Percentiles rank a stretch among this genome's conserved stretches.
Conservation (phyloP, 2,113 vertebrate genomes). For the Psilopsiagon aurifrons region DNA sequence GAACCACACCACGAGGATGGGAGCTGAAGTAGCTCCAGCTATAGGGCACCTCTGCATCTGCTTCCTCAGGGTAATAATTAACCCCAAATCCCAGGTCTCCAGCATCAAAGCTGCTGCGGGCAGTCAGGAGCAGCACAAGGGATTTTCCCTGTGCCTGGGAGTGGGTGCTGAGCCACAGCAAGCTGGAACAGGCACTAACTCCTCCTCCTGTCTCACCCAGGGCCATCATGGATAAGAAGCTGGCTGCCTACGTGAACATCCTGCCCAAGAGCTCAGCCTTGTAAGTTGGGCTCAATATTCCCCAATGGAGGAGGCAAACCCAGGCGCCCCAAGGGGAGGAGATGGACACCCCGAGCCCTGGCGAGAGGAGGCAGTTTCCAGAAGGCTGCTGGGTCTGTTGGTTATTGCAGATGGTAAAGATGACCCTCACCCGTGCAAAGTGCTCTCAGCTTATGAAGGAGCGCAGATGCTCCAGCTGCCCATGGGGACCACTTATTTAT, state of each 20-base stretch:
- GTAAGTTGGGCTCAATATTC: constrained; percentile 74
- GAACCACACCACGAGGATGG: neutral
- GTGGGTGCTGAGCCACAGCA: accelerated
- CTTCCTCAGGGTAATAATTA: constrained; percentile 1
- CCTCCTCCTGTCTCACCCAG: constrained; percentile 65
- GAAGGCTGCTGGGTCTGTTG: neutral
- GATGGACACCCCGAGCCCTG: accelerated
- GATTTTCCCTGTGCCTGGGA: neutral
- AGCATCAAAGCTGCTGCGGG: neutral
- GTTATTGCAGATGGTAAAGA: neutral
- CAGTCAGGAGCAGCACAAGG: neutral
- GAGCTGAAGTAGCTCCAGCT: neutral
- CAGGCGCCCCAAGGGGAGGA: neutral
- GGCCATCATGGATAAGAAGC: constrained; percentile 84
- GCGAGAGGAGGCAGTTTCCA: neutral
- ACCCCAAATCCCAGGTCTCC: neutral
- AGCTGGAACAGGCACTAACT: neutral
- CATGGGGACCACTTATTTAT: neutral
- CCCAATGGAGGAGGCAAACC: accelerated
- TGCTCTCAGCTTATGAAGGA: neutral
- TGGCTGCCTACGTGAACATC: constrained; percentile 87
- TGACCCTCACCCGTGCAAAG: neutral
- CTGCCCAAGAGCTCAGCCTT: constrained; percentile 81
- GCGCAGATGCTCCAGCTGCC: neutral
- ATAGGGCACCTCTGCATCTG: neutral